Conservation (phyloP, 2,797 vertebrate species). For the Lagocephalus sceleratus region DNA sequence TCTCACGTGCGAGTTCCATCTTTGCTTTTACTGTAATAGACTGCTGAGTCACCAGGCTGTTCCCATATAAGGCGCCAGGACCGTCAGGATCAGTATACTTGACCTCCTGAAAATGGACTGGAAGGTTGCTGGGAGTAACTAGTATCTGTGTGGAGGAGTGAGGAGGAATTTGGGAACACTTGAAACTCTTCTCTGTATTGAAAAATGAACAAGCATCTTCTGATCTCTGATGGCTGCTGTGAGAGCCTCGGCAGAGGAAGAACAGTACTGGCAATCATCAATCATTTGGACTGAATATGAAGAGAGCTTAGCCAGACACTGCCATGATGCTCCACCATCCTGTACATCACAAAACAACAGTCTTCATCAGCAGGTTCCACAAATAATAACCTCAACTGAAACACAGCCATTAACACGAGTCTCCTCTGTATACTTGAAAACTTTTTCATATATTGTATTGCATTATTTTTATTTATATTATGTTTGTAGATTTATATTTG, state of each 20-base stretch:
- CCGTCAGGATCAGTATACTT: conserved; percentile 45
- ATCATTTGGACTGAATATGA: conserved; percentile 30
- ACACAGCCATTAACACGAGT: too few species aligned
- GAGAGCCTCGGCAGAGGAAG: conserved; percentile 52
- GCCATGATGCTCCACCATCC: not conserved
- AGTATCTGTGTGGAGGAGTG: conserved; percentile 19
- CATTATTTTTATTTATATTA: too few species aligned
- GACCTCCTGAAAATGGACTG: conserved; percentile 48
- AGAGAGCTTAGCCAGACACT: conserved; percentile 1
- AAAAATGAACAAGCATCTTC: conserved; percentile 23
- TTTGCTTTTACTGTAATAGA: too few species aligned
- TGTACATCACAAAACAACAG: not conserved
- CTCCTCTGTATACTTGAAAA: too few species aligned
- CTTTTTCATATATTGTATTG: too few species aligned
- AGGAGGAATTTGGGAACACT: conserved; percentile 44
- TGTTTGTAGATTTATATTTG: too few species aligned
- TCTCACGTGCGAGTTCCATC: too few species aligned
- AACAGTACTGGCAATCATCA: conserved; percentile 28
- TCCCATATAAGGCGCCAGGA: conserved; percentile 55
- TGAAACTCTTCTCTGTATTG: conserved; percentile 17
- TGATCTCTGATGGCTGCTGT: conserved; percentile 30
- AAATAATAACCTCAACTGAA: not conserved
- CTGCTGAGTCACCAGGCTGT: conserved; percentile 17
- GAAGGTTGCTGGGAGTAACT: conserved; percentile 37
- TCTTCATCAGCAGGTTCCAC: not conserved